Conservation (phyloP, 2,797 vertebrate species). For the Crenuchus spilurus region DNA sequence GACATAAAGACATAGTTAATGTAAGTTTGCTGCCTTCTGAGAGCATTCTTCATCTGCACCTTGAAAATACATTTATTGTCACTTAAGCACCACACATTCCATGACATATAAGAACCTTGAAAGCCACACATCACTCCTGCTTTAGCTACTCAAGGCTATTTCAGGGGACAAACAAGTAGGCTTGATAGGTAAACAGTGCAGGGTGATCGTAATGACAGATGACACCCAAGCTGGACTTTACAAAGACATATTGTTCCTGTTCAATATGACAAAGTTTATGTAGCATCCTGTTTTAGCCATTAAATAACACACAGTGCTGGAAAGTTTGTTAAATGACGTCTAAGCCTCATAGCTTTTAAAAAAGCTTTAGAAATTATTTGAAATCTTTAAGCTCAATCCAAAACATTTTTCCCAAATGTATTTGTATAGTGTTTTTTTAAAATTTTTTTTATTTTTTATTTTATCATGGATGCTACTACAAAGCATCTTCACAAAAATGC, state of each 20-base stretch:
- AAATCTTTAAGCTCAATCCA: too few relatives aligned
- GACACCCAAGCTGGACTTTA: background rate
- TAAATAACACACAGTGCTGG: too few relatives aligned
- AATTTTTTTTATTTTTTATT: too few relatives aligned
- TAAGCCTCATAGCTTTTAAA: too few relatives aligned
- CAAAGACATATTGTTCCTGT: background rate
- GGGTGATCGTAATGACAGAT: background rate
- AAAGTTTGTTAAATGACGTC: too few relatives aligned
- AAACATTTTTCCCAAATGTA: too few relatives aligned
- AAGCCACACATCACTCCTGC: background rate
- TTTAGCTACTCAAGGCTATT: conserved; percentile 8
- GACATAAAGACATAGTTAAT: too few relatives aligned
- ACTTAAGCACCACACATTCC: background rate
- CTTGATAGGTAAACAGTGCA: conserved; percentile 19
- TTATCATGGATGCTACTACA: too few relatives aligned
- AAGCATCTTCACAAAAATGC: too few relatives aligned
- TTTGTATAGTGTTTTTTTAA: too few relatives aligned
- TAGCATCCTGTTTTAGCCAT: background rate
- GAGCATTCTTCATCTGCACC: background rate
- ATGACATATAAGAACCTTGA: background rate
- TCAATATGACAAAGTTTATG: background rate
- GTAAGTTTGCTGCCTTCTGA: too few relatives aligned
- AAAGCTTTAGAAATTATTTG: too few relatives aligned
- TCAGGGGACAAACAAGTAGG: conserved; percentile 6
- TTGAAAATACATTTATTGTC: background rate